Conservation (phyloP, 2,797 vertebrate species). For the Coregonus ussuriensis region DNA sequence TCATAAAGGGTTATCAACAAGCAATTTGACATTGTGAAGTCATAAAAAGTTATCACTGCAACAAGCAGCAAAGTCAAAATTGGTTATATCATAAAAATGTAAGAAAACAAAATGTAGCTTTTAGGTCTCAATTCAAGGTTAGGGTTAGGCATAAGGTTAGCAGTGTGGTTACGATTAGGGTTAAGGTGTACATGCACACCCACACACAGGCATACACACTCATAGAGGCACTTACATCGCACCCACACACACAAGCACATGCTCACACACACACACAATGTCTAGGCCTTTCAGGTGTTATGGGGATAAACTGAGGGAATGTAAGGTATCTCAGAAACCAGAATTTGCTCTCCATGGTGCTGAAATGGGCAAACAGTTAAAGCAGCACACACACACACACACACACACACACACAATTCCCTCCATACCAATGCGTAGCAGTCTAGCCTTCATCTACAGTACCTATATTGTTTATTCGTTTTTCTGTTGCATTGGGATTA, state of each 20-base stretch:
- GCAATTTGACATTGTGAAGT: neutral
- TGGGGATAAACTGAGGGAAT: neutral
- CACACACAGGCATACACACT: neutral
- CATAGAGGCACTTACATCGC: neutral
- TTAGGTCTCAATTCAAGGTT: no score
- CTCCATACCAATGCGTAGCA: neutral
- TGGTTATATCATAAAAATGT: no score
- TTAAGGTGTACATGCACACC: neutral
- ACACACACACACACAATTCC: neutral
- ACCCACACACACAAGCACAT: neutral
- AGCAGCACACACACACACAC: neutral
- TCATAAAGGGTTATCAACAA: neutral
- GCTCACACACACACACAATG: neutral
- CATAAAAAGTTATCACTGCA: neutral
- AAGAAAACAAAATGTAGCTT: no score
- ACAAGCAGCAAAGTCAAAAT: neutral
- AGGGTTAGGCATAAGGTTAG: no score
- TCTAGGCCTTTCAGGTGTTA: neutral
- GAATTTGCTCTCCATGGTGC: constrained; percentile 59
- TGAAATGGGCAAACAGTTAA: constrained; percentile 28
- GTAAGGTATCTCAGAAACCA: neutral
- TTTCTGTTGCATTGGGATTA: neutral
- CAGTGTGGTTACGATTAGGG: no score
- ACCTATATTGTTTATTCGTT: neutral
- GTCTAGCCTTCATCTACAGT: neutral